phyloP scores from a whole-genome alignment of 2,113 vertebrate species.

The Stercorarius parasiticus region DNA sequence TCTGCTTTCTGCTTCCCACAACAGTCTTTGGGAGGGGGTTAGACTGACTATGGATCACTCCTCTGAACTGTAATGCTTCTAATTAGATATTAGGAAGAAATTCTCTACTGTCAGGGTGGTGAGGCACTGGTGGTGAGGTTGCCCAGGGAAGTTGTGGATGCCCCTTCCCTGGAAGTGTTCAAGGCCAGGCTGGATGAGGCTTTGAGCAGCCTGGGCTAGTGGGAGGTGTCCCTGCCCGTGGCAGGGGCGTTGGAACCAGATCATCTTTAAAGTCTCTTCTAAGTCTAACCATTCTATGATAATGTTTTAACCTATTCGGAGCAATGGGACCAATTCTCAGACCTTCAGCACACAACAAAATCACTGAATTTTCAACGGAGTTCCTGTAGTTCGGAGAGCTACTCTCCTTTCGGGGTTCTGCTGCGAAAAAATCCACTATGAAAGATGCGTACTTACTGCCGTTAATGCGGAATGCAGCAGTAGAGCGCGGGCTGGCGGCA shows the following conservation, averaged over 20 bases:
- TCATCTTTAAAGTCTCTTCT: too few relatives aligned
- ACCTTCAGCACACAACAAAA: accelerated
- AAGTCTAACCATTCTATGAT: too few relatives aligned
- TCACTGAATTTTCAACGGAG: accelerated
- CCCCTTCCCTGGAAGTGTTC: too few relatives aligned
- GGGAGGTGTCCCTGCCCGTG: too few relatives aligned
- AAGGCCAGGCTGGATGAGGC: too few relatives aligned
- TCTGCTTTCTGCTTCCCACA: neutral
- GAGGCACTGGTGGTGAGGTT: too few relatives aligned
- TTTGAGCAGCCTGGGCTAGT: too few relatives aligned
- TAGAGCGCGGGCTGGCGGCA: accelerated
- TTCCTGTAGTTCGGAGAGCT: neutral
- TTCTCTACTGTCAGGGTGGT: too few relatives aligned
- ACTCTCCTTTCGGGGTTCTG: accelerated
- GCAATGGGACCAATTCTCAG: accelerated
- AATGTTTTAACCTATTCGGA: accelerated
- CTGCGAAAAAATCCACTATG: neutral
- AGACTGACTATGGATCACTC: accelerated
- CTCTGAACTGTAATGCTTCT: accelerated
- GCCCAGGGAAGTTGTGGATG: too few relatives aligned
- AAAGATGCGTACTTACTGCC: accelerated
- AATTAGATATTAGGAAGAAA: too few relatives aligned
- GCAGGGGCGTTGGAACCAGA: too few relatives aligned
- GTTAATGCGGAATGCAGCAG: accelerated
- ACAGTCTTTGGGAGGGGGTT: accelerated